These are phyloP conservation scores for Anthoptus insignis DNA, from an alignment of 2,888 invertebrate genomes.

Conservation along the genomic window DNA sequence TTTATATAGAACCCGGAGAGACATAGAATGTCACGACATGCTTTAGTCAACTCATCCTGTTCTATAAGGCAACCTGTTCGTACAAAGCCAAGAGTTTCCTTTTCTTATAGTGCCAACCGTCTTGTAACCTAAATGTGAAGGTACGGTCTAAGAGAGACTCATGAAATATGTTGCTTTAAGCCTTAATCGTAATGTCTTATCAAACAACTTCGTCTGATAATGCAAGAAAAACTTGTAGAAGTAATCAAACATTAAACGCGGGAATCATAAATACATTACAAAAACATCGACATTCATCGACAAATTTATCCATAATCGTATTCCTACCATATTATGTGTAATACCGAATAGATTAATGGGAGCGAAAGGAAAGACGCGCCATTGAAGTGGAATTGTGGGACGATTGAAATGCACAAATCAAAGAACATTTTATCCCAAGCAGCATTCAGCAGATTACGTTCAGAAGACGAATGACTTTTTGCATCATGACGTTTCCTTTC, in stretches of 20 bases:
- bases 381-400: slow-evolving; percentile 28
- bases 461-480: slow-evolving; percentile 49
- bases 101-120: slow-evolving; percentile 21
- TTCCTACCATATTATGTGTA: slow-evolving; percentile 43
- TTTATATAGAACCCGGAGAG: slow-evolving; percentile 38
- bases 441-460: slow-evolving; percentile 33
- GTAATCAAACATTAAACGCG: too few species aligned
- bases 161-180: slow-evolving; percentile 17
- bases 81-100: slow-evolving; percentile 20
- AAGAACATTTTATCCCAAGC: slow-evolving; percentile 47
- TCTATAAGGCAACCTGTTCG: slow-evolving; percentile 42
- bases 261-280: slow-evolving; percentile 47
- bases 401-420: slow-evolving; percentile 50
- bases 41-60: slow-evolving; percentile 40
- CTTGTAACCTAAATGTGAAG: slow-evolving; percentile 25
- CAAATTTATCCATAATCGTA: slow-evolving; percentile 53
- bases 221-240: too few species aligned
- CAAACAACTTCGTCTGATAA: too few species aligned
- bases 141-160: slow-evolving; percentile 18
- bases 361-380: slow-evolving; percentile 9
- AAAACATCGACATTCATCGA: slow-evolving; percentile 50
- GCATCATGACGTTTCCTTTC: slow-evolving; percentile 49
- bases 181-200: slow-evolving; percentile 30
- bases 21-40: slow-evolving; percentile 36
- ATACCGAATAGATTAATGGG: slow-evolving; percentile 43